Conservation (phyloP, 2,113 vertebrate species). For the Herpailurus yagouaroundi region DNA sequence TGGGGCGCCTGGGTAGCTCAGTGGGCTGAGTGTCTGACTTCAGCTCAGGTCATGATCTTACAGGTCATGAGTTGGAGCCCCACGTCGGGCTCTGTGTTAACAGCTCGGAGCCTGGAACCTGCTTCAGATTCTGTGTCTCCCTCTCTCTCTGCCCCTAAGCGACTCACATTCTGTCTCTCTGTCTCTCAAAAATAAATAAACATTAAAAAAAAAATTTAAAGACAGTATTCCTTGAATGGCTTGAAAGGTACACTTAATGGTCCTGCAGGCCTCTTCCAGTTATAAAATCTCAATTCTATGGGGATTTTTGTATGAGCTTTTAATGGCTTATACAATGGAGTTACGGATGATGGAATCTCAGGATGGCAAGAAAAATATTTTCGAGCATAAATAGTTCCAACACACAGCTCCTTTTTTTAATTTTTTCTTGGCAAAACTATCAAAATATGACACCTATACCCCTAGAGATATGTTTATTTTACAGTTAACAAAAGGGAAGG, state of each 20-base stretch:
- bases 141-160: too few species aligned
- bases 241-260: background rate
- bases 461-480: slow-evolving; percentile 16
- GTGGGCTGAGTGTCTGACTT: too few species aligned
- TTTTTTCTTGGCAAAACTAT: background rate
- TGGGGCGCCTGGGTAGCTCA: background rate
- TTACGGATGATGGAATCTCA: background rate
- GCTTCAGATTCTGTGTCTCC: too few species aligned
- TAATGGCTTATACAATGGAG: background rate
- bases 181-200: too few species aligned
- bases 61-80: too few species aligned
- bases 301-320: background rate
- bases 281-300: background rate
- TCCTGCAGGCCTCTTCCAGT: background rate
- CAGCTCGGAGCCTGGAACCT: too few species aligned
- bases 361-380: slow-evolving; percentile 21
- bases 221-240: background rate
- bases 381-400: background rate
- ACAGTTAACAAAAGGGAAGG: background rate
- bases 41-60: too few species aligned
- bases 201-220: background rate
- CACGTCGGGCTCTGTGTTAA: too few species aligned
- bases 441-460: background rate
- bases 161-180: too few species aligned
- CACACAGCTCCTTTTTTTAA: background rate